Evolutionary conservation across 2,888 invertebrate species (phyloP).

Genomic region (Eucriotettix oculatus): DNA sequence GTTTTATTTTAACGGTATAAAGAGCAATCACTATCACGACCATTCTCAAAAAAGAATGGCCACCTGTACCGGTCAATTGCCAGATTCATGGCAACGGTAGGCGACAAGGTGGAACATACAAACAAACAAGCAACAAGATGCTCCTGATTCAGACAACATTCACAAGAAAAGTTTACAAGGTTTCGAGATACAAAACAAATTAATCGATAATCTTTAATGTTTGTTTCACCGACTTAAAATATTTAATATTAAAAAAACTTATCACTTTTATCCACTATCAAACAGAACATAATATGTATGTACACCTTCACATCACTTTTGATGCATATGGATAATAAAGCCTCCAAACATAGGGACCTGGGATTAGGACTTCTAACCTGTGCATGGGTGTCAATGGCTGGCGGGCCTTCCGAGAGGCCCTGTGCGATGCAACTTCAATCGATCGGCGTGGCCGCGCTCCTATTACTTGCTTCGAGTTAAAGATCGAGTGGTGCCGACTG

Average conservation of each 20-base stretch:
- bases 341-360: too few species aligned
- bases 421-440: not conserved
- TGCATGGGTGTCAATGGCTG: too few species aligned
- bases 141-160: not conserved
- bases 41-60: not conserved
- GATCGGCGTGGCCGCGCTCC: not conserved
- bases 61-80: not conserved
- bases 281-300: not conserved
- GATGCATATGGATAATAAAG: too few species aligned
- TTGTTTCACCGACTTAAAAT: not conserved
- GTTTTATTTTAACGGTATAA: not conserved
- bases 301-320: too few species aligned
- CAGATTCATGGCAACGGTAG: not conserved
- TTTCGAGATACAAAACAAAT: too few species aligned
- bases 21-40: constrained; percentile 1
- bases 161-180: not conserved
- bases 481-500: constrained; percentile 38
- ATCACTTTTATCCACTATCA: not conserved
- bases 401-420: too few species aligned
- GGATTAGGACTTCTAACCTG: too few species aligned
- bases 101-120: not conserved
- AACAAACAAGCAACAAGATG: not conserved
- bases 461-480: constrained; percentile 21
- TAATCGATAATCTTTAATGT: not conserved
- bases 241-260: too few species aligned